These are phyloP conservation scores for Nannospalax galili DNA, from an alignment of 2,113 vertebrate genomes.

Conservation along the genomic window DNA sequence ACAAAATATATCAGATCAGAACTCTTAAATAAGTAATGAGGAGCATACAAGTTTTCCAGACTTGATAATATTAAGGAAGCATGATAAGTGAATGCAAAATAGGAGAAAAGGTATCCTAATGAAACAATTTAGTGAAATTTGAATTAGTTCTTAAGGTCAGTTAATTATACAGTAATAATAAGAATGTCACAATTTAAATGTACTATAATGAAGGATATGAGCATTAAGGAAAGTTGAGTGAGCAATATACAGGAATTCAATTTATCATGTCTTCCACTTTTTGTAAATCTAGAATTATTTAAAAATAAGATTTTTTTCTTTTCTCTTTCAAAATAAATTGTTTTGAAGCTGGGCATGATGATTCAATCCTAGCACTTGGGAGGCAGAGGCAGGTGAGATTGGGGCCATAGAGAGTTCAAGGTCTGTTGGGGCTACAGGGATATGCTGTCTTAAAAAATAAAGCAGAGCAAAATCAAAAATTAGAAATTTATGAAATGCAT, in stretches of 20 bases:
- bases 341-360: too few relatives aligned
- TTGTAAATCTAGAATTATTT: slow-evolving; percentile 34
- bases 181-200: slow-evolving; percentile 6
- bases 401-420: too few relatives aligned
- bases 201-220: neutral
- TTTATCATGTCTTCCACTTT: neutral
- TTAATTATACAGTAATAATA: slow-evolving; percentile 4
- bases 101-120: neutral
- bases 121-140: neutral
- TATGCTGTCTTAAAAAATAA: too few relatives aligned
- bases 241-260: neutral
- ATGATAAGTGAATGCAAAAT: neutral
- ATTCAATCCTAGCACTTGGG: too few relatives aligned
- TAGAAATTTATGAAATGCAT: slow-evolving; percentile 19
- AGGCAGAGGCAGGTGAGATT: too few relatives aligned
- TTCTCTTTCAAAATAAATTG: too few relatives aligned
- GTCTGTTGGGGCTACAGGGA: too few relatives aligned
- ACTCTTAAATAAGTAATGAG: slow-evolving; percentile 18
- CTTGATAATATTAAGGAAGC: neutral
- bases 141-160: slow-evolving; percentile 24
- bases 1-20: slow-evolving; percentile 26
- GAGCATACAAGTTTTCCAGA: neutral
- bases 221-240: neutral
- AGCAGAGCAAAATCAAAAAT: too few relatives aligned
- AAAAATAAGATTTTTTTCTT: neutral